Evolutionary conservation across 2,888 invertebrate species (phyloP).

Genomic region (Cecidostiba fungosa): DNA sequence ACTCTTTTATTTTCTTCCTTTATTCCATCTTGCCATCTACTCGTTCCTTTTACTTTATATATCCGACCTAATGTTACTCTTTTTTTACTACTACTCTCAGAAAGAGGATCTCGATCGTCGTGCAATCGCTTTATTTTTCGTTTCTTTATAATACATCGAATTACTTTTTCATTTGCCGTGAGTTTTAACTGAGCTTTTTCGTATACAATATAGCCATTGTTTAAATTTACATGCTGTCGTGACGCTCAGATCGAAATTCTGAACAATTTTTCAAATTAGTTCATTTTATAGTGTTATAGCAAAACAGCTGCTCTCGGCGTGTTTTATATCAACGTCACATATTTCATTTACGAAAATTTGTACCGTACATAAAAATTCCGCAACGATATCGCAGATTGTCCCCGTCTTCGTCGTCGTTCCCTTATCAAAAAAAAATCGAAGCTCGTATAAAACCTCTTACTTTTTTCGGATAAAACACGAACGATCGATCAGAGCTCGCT

Average conservation of each 20-base stretch:
- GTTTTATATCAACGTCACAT: background rate
- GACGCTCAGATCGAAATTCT: too few relatives aligned
- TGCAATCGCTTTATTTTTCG: background rate
- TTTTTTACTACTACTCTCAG: background rate
- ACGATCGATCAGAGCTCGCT: background rate
- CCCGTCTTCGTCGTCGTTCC: background rate
- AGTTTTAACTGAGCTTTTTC: too few relatives aligned
- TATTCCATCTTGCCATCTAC: background rate
- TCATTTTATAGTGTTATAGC: too few relatives aligned
- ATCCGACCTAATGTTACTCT: background rate
- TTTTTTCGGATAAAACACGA: background rate
- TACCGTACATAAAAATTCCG: background rate
- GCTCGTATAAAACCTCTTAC: slow-evolving; percentile 11
- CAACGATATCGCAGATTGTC: background rate
- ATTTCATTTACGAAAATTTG: background rate
- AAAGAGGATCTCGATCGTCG: too few relatives aligned
- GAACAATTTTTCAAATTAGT: too few relatives aligned
- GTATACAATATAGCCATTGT: too few relatives aligned
- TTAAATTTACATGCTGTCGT: too few relatives aligned
- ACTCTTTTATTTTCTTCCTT: background rate
- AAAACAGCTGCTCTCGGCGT: background rate
- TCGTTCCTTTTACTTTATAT: background rate
- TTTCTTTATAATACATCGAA: background rate
- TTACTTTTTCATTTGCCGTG: background rate
- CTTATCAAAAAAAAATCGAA: slow-evolving; percentile 59